Evolutionary conservation across 2,113 vertebrate genomes (phyloP), one percentile per base, ranked within the genome.

Genomic region (Grus americana): DNA sequence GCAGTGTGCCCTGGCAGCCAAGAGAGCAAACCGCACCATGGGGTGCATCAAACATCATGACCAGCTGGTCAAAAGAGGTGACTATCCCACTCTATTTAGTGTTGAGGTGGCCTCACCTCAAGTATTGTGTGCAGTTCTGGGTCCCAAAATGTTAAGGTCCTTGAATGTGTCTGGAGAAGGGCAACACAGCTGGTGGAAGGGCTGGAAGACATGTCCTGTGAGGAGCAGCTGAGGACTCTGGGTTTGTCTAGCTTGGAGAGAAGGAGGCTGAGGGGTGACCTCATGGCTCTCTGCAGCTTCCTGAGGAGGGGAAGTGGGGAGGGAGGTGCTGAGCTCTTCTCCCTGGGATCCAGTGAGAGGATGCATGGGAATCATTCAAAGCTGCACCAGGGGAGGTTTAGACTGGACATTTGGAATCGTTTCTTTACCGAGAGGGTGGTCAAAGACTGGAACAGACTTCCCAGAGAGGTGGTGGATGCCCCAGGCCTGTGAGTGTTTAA

Each of bases 91-190:
- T 55, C 40, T 32, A 17, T 5, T 29, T 12, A 32, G 38, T 4
- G 0, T 2, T 42, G 34, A 0, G 63, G n/a, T 0, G 0, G 49
- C 29, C 50, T 71, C 27, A 24, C 38, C 26, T 86, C 3, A 12
- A 32, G 15, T 12, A 18, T 54, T 24, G 55, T 36, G 27, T 29
- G 70, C 15, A 9, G 21, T 4, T 52, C 62, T 54, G 74, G 52
- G 38, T 38, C 38, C 38, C 38, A 38, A 38, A 38, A 38, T 9
- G 38, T 38, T 38, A 38, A 38, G 38, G 38, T 38, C 38, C 38
- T 38, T 38, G 38, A 38, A 38, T 38, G 38, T 9, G 38, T 38
- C 38, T 38, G 38, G 38, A 38, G 38, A 9, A 38, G 38, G 38
- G 38, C 38, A 38, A 38, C 38, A 2, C 38, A 38, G 38, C 38